Base-by-base conservation (phyloP, 2,888 invertebrate species). In the Lasius fuliginosus region DNA sequence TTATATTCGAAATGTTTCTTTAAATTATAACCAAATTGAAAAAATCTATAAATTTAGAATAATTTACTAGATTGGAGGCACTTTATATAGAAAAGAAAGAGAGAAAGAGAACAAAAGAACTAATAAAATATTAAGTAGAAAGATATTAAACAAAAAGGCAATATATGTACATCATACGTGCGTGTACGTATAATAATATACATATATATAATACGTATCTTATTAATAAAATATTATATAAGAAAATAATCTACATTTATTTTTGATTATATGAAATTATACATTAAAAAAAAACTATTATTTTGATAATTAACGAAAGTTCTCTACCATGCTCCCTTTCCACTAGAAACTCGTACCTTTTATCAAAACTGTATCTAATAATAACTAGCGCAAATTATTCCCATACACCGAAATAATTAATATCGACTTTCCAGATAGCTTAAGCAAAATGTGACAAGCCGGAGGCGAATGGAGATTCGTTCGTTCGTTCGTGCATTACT, bases 381-480 rank as follows among this genome's bases (percentile, higher is more conserved):
- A 88, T 88, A 89, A 89, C 85, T 86, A 53, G 71, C 27, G 60
- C 83, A 86, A 88, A 89, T 89, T 89, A 84, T 64, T 83, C 33
- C 64, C 15, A 12, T 42, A 74, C 68, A 46, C n/a, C 74, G 53
- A 79, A 86, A 88, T 86, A 89, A 89, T 89, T 89, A 89, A 89
- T 89, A 89, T 89, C 89, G 89, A 89, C 85, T 89, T 86, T 69
- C 83, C 64, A 79, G 84, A 86, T 86, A 82, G 82, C 84, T 76
- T 81, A 84, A 79, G 81, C 83, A 85, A 74, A 76, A 75, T 56
- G 60, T 82, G 58, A 83, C 58, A 76, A 85, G 76, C 84, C 67
- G 60, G 36, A 60, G 76, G 69, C 74, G 33, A 65, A n/a, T 30
- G 33, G 75, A 68, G 84, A 86, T 89, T 87, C 84, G 76, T 84